Evolutionary conservation across 2,888 invertebrate genomes (phyloP), one percentile per base, ranked within the genome.

Genomic region (Gortyna flavago): DNA sequence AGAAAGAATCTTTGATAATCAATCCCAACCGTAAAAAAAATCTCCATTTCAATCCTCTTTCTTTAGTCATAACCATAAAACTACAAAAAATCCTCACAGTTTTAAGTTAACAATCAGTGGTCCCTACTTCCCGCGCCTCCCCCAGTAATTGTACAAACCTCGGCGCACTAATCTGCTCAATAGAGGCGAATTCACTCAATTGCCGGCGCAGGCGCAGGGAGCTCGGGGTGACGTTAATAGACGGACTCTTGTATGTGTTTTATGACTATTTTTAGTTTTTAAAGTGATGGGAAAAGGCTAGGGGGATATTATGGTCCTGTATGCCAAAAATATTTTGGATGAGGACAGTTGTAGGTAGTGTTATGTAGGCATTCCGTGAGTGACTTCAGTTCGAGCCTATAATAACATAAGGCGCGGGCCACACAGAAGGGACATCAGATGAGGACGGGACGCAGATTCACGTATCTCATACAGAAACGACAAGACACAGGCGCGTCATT

Each of bases 121-220:
- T 86, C 76, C 84, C 78, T 80, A 85, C 82, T 85, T 88, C 89
- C 89, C 87, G 85, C 64, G 74, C 83, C 89, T 90, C 91, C 92
- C 93, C 91, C 77, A 77, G 92, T 92, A 93, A 92, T 93, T 91
- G 93, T 91, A 91, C 88, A 92, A 93, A 93, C 94, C 94, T 93
- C 94, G 92, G 93, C 85, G 87, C 86, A 93, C 91, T 95, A 95
- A 95, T 94, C 95, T 94, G 90, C 88, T 92, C 96, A 96, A 96
- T 96, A 92, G 94, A 95, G 90, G 90, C 93, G 93, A 95, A 95
- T 95, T 95, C 92, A 91, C 89, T 94, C 95, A 95, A 96, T 96
- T 96, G 95, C 89, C 82, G 75, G 62, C 83, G 83, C 83, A 54
- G 71, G 64, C 78, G 89, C 93, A 92, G 92, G 90, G 92, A 92